A percentile compares a stretch with the other conserved stretches of the same genome.
Conservation (phyloP, 2,888 invertebrate genomes). For the Pasiphila rectangulata region DNA sequence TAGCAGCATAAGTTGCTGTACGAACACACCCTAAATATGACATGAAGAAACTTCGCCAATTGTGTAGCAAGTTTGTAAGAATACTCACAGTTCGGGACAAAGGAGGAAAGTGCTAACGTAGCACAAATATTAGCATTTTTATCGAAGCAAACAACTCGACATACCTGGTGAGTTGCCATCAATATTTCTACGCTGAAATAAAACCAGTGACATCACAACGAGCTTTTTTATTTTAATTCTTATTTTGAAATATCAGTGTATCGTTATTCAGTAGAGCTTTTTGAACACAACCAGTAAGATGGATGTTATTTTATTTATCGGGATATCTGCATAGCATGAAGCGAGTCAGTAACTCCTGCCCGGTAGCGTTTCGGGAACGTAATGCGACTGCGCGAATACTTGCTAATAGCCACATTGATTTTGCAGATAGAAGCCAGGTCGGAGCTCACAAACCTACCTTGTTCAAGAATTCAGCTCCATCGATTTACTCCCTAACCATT, state of each 20-base stretch:
- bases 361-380: constrained; percentile 61
- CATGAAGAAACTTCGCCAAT: constrained; percentile 34
- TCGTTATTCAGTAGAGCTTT: background rate
- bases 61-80: constrained; percentile 34
- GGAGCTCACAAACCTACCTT: constrained; percentile 72
- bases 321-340: constrained; percentile 48
- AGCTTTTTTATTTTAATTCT: constrained; percentile 14
- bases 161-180: constrained; percentile 34
- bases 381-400: constrained; percentile 80
- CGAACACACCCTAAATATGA: constrained; percentile 36
- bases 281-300: no score
- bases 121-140: constrained; percentile 47
- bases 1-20: constrained; percentile 34
- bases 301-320: constrained; percentile 15
- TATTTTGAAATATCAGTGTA: background rate
- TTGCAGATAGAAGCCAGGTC: constrained; percentile 81
- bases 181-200: constrained; percentile 15
- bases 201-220: constrained; percentile 13
- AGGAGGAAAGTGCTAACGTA: constrained; percentile 36
- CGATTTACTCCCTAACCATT: constrained; percentile 42
- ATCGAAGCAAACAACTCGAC: constrained; percentile 42
- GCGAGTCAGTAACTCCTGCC: constrained; percentile 56
- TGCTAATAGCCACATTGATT: constrained; percentile 81
- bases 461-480: constrained; percentile 44
- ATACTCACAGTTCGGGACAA: constrained; percentile 30